Evolutionary conservation across 2,888 invertebrate species (phyloP).

Genomic region (Callyntrura sp.): DNA sequence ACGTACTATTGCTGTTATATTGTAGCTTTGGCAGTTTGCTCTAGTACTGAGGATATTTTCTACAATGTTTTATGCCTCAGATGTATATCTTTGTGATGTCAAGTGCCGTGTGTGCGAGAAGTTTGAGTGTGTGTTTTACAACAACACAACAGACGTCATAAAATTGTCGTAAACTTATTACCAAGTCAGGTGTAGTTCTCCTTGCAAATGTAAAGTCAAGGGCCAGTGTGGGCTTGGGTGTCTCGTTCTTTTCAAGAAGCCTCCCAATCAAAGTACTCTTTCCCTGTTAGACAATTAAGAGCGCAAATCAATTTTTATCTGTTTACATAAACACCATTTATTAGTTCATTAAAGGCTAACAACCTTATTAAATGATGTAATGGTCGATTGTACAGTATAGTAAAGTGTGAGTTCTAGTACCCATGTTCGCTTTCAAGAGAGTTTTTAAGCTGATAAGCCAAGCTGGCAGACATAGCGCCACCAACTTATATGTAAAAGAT

Average conservation of each 20-base stretch:
- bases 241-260: slow-evolving; percentile 87
- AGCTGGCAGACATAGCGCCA: slow-evolving; percentile 2
- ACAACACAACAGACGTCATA: slow-evolving; percentile 66
- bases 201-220: slow-evolving; percentile 95
- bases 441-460: background rate
- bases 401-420: background rate
- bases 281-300: slow-evolving; percentile 84
- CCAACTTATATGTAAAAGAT: background rate
- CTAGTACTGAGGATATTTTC: too few species aligned
- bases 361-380: slow-evolving; percentile 30
- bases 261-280: slow-evolving; percentile 86
- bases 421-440: background rate
- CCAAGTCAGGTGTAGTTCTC: slow-evolving; percentile 88
- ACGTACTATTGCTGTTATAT: background rate
- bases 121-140: background rate
- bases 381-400: background rate
- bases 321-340: slow-evolving; percentile 33
- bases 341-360: slow-evolving; percentile 39
- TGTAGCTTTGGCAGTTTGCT: too few species aligned
- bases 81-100: background rate
- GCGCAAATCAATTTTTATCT: slow-evolving; percentile 47
- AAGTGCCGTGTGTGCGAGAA: slow-evolving; percentile 1
- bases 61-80: too few species aligned
- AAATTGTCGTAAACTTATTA: slow-evolving; percentile 84
- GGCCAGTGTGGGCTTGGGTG: slow-evolving; percentile 91